Evolutionary conservation across 2,113 vertebrate species (phyloP).

Genomic region (Tenrec ecaudatus): DNA sequence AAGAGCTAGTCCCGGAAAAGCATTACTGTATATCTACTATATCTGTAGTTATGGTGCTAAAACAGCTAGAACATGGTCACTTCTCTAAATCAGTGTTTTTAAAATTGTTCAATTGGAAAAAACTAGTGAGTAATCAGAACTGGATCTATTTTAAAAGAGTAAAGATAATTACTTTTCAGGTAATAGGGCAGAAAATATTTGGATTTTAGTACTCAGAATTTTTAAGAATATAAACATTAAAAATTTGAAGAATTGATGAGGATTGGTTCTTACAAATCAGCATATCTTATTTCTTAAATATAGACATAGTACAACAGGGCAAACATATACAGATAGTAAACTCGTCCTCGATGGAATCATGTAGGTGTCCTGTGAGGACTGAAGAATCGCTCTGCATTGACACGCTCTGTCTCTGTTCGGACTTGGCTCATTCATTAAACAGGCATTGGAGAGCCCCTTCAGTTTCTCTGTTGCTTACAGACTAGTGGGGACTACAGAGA

Average conservation of each 20-base stretch:
- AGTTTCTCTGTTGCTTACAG: not conserved
- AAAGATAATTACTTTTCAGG: too few relatives aligned
- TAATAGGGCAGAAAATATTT: too few relatives aligned
- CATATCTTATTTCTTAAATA: constrained; percentile 1
- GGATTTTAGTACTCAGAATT: too few relatives aligned
- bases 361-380: not conserved
- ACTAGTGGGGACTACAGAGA: not conserved
- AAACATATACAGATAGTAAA: too few relatives aligned
- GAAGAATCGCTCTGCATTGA: constrained; percentile 38
- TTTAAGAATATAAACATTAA: too few relatives aligned
- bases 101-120: constrained; percentile 22
- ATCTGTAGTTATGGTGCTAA: constrained; percentile 51
- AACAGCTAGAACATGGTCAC: not conserved
- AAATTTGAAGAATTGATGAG: not conserved
- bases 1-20: constrained; percentile 58
- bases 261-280: constrained; percentile 47
- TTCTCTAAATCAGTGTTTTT: constrained; percentile 37
- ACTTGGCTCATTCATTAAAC: constrained; percentile 6
- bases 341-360: constrained; percentile 8
- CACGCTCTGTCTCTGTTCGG: not conserved
- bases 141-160: not conserved
- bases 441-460: not conserved
- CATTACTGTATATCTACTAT: not conserved
- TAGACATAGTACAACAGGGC: not conserved
- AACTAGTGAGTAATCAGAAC: constrained; percentile 62